Evolutionary conservation across 1,140 invertebrate genomes (phyloP), one percentile per base, ranked within the genome.

Genomic region (Arion vulgaris): DNA sequence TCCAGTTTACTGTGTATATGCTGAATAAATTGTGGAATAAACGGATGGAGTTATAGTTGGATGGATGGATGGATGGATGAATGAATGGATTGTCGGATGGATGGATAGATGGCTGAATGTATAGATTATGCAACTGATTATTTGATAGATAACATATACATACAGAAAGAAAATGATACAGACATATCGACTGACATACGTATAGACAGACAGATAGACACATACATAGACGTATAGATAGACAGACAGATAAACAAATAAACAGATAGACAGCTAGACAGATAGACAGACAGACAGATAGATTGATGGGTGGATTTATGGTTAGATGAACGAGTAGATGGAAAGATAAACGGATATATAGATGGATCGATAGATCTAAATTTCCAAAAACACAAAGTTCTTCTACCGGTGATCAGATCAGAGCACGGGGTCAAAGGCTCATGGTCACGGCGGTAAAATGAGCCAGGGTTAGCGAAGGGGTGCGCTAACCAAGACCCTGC

Each of bases 1-100:
- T 66, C 62, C 62, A 66, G 62, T 66, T 28, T 13, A 66, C 62
- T 32, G 62, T 66, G 62, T 66, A 66, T 66, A 66, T 32, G 32
- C 62, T 66, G 17, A 32, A 66, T 66, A 66, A 28, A 66, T 34
- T 32, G 62, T 11, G 28, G 7, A 28, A 66, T 66, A 34, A 28
- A 66, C 32, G 32, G 62, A 66, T 66, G 7, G 17, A 66, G 28
- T 11, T 9, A 66, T 66, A 66, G 28, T 32, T 32, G 32, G 62
- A 66, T 66, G 17, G 28, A 66, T 66, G 32, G 62, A 66, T 34
- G 32, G 62, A 66, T 66, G 7, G 62, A 66, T 34, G 17, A 28
- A 66, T 66, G 32, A 17, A 66, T 66, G 32, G 62, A 66, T 66
- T 32, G 62, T 32, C 32, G 17, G 62, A 66, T 34, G 32, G 62